Conservation (phyloP, 2,113 vertebrate species). For the Capreolus pygargus region DNA sequence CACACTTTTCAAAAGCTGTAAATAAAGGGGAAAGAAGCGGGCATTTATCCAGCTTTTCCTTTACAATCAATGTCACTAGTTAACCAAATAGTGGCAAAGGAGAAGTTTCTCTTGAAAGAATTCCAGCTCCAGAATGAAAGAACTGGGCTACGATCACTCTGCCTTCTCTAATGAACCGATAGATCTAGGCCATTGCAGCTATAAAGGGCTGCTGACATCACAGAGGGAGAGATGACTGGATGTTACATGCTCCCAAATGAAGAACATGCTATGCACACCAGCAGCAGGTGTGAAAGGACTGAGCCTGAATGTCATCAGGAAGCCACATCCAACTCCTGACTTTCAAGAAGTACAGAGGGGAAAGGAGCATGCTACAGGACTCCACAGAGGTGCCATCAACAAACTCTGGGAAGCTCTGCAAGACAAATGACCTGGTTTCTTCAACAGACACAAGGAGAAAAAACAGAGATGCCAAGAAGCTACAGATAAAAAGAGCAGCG, state of each 20-base stretch:
- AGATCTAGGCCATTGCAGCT: not conserved
- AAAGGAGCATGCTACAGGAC: not conserved
- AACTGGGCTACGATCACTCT: not conserved
- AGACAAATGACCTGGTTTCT: not conserved
- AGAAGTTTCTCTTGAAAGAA: not conserved
- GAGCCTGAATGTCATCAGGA: not conserved
- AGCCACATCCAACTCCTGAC: not conserved
- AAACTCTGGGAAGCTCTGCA: not conserved
- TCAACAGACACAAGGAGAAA: not conserved
- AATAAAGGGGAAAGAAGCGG: not conserved
- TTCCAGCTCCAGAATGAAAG: not conserved
- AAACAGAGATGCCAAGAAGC: not conserved
- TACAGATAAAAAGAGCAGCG: not conserved
- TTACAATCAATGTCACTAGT: not conserved
- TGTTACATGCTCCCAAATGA: not conserved
- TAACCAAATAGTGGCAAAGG: not conserved
- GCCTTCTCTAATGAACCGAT: not conserved
- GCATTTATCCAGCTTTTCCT: not conserved
- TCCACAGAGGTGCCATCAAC: not conserved
- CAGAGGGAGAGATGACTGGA: not conserved
- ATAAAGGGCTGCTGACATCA: not conserved
- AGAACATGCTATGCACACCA: not conserved
- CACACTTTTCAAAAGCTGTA: not conserved
- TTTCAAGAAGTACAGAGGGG: not conserved
- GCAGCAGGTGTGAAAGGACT: not conserved